phyloP scores from a whole-genome alignment of 2,113 vertebrate genomes.

The Malurus cyaneus region DNA sequence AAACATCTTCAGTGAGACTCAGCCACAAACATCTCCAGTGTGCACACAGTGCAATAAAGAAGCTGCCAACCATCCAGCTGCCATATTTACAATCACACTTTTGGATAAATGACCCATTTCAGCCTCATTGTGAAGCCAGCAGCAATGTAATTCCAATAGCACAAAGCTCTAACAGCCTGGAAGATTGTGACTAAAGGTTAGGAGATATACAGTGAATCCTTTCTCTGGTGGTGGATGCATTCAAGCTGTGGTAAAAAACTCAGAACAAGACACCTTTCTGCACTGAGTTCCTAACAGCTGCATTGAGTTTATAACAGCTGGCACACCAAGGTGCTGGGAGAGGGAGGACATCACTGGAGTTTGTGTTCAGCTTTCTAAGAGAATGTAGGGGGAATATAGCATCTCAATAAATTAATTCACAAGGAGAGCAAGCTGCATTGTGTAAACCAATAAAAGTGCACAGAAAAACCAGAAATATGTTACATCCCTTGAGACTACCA shows the following conservation, averaged over 20 bases:
- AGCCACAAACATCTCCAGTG: neutral
- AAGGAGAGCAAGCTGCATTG: neutral
- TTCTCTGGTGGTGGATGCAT: neutral
- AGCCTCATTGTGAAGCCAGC: neutral
- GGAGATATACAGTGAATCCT: neutral
- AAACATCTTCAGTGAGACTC: neutral
- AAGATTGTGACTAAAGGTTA: neutral
- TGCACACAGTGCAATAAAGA: neutral
- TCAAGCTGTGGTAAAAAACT: neutral
- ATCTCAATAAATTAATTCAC: neutral
- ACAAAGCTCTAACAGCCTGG: neutral
- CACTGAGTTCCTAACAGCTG: neutral
- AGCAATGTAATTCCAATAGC: neutral
- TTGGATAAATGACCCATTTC: neutral
- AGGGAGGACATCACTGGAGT: neutral
- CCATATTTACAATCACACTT: neutral
- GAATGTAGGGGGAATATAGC: neutral
- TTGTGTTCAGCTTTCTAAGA: neutral
- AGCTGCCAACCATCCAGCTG: neutral
- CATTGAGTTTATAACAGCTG: neutral
- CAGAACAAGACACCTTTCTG: neutral
- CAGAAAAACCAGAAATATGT: neutral
- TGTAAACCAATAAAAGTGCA: neutral
- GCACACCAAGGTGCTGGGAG: neutral
- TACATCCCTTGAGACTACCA: neutral